Base-by-base conservation (phyloP, 2,888 invertebrate species). In the Pristionchus exspectatus region DNA sequence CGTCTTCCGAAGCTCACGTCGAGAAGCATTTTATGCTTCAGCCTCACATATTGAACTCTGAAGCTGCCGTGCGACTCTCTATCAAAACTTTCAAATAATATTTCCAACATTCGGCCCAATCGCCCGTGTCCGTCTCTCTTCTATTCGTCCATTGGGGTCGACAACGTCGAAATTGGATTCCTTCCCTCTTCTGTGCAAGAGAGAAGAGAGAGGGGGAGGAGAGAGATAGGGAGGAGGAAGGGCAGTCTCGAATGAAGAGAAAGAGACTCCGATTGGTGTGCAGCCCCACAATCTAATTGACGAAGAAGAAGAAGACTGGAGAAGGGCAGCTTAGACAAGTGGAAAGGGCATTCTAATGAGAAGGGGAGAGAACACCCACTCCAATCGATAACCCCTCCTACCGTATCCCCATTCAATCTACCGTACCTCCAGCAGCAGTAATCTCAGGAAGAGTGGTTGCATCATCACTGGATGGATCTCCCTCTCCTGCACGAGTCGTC, bases 401-500 rank as follows among this genome's bases (percentile, higher is more conserved):
- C 84, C n/a, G 84, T 84, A 54, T 21, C 50, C 81, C 50, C n/a
- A 38, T 14, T 33, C 56, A 16, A 16, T 18, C 84, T 84, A 54
- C 84, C 56, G 27, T 84, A 84, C 92, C 92, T 91, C 92, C 92
- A 59, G 90, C 91, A 84, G 92, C 91, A 16, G 92, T 90, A 50
- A 87, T 84, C 69, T 93, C 92, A 2, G 95, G 95, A 30, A 95
- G 92, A 7, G 95, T 95, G 24, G 90, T 91, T 14, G 93, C 93
- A 90, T 94, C 94, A 33, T 92, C 91, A 38, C 94, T 95, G 90
- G 95, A 95, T 27, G 95, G 94, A 91, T 97, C 97, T 44, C 99
- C 98, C 95, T 97, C 97, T 16, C 99, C 99, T 87, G 97, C 97
- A 92, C 96, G 96, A 0, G 99, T 99, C 81, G 97, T 97, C 0